A percentile compares a stretch with the other conserved stretches of the same genome.
Conservation (phyloP, 2,113 vertebrate genomes). For the Parus major region DNA sequence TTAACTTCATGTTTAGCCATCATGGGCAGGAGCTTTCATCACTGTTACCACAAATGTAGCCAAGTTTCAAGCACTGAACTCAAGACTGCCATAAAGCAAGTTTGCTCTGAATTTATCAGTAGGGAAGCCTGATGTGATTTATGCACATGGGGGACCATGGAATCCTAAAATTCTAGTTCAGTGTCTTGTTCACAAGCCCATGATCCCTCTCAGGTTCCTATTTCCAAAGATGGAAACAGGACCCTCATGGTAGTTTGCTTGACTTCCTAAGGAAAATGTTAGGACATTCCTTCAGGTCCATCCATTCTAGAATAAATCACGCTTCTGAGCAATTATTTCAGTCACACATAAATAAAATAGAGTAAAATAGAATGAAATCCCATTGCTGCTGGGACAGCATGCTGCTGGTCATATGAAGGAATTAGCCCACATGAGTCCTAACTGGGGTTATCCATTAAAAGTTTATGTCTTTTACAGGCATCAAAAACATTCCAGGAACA, state of each 20-base stretch:
- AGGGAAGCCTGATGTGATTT: not conserved
- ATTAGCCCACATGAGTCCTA: not conserved
- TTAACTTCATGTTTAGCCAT: not conserved
- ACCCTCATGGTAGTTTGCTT: not conserved
- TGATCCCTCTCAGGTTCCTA: not conserved
- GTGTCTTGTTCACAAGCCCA: not conserved
- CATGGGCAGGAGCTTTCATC: not conserved
- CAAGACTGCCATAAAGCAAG: not conserved
- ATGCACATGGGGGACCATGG: not conserved
- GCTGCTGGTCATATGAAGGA: not conserved
- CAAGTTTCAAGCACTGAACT: not conserved
- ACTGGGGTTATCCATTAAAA: not conserved
- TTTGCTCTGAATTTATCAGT: not conserved
- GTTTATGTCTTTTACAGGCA: not conserved
- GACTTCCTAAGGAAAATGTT: not conserved
- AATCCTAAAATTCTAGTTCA: slow-evolving; percentile 7
- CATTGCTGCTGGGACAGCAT: not conserved
- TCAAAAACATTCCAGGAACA: not conserved
- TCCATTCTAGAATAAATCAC: not conserved
- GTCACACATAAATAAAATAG: not conserved
- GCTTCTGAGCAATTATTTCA: not conserved
- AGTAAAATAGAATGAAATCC: not conserved
- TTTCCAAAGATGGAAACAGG: not conserved
- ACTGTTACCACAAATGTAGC: not conserved
- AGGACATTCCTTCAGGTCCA: not conserved